These are phyloP conservation scores for Patella ulyssiponensis DNA, from an alignment of 2,888 invertebrate genomes.

Conservation along the genomic window DNA sequence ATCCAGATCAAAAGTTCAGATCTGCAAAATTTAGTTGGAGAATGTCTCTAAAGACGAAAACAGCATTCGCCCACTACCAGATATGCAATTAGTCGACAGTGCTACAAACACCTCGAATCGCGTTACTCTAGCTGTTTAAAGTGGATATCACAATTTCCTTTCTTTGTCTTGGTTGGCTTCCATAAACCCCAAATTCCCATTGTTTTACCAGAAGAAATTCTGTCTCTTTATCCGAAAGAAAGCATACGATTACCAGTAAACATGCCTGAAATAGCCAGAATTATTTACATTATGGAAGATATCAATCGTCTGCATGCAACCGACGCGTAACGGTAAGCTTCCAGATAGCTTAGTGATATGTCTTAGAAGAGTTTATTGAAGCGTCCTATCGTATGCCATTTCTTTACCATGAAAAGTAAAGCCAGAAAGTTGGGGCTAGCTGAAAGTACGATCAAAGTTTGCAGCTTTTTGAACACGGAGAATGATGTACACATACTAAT, in stretches of 20 bases:
- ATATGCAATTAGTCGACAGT: conserved; percentile 34
- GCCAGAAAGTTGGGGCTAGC: conserved; percentile 33
- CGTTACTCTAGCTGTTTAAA: conserved; percentile 28
- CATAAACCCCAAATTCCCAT: conserved; percentile 47
- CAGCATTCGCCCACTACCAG: conserved; percentile 26
- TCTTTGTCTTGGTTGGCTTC: conserved; percentile 50
- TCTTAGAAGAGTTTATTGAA: conserved; percentile 45
- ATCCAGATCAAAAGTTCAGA: background rate
- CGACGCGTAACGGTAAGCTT: conserved; percentile 32
- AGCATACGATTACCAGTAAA: conserved; percentile 20
- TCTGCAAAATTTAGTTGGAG: background rate
- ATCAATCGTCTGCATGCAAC: conserved; percentile 22
- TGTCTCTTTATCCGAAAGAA: conserved; percentile 33
- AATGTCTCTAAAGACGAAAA: conserved; percentile 42
- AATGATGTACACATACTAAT: conserved; percentile 51
- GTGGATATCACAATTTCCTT: conserved; percentile 34
- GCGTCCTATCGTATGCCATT: conserved; percentile 40
- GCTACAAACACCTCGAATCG: conserved; percentile 33
- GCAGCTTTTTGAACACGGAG: conserved; percentile 45
- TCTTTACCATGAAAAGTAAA: conserved; percentile 40
- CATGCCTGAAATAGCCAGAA: conserved; percentile 22
- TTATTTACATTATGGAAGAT: conserved; percentile 19
- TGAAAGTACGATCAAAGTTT: conserved; percentile 42
- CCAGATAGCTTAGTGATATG: conserved; percentile 29
- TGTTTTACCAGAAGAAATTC: conserved; percentile 37